Evolutionary conservation across 2,797 vertebrate species (phyloP), one percentile per base, ranked within the genome.

Genomic region (Enoplosus armatus): DNA sequence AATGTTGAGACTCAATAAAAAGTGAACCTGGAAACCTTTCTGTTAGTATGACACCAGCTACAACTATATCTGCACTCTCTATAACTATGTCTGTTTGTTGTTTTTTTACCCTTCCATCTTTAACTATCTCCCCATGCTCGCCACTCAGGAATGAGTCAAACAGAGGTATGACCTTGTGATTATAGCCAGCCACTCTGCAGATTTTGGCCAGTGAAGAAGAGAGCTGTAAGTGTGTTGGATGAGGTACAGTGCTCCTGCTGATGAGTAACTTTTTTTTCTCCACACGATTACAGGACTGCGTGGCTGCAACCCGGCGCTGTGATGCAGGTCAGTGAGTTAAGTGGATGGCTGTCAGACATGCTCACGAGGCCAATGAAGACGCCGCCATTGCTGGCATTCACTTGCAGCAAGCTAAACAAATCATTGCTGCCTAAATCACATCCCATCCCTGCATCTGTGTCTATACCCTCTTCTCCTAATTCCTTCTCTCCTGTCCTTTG

Each of bases 251-350:
- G 66, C 60, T 58, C 37, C 70, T 56, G 66, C 58, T 75, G 75
- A 63, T 82, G 51, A 72, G 41, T 53, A 43, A 54, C 72, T 72
- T 77, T 80, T 67, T 85, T 83, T 47, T 78, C 75, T 72, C 75
- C 50, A n/a, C n/a, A n/a, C n/a, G 31, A 83, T 87, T 83, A 81
- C 79, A 79, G 58, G 77, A 66, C 55, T 41, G 71, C 64, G 70
- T 63, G 72, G 73, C 76, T 77, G 67, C n/a, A 56, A 64, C 82
- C 61, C 64, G 33, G 59, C 15, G 26, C 70, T 53, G 43, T 33
- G 84, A 86, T 84, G 71, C 56, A 78, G 90, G 82, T 90, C 87
- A 85, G 59, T 68, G 80, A 79, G 77, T 82, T 85, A 89, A 89
- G 86, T 73, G 78, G 78, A 79, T 15, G 66, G 66, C 87, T 93